Base-by-base conservation (phyloP, 1,140 invertebrate genomes). In the Bombus pyrosoma region DNA sequence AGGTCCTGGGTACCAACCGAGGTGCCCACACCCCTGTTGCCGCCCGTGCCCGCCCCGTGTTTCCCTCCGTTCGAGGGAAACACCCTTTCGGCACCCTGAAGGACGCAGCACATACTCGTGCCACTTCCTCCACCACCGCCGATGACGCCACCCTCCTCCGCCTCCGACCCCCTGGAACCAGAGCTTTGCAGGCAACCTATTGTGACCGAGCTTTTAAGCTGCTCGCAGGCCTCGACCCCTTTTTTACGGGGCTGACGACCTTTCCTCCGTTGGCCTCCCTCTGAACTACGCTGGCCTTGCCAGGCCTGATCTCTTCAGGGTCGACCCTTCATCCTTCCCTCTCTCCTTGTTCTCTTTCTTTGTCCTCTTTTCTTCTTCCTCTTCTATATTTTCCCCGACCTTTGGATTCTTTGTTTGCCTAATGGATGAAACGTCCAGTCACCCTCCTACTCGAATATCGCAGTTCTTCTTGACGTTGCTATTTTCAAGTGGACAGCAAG, bases 161-260 rank as follows among this genome's bases (percentile, higher is more conserved):
- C 91, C 89, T 89, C 90, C 92, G 88, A 90, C 92, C 91, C 92
- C 92, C 93, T 90, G 86, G 86, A 90, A 91, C 92, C 92, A 75
- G 89, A 91, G 88, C 93, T 94, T 91, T 94, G 93, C 90, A 94
- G 93, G 93, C 93, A 94, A 93, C 93, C 93, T 94, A 94, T 94
- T 90, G 93, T 94, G 93, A 91, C 89, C 83, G 88, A 86, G 91
- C 91, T 93, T 93, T 91, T 87, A 78, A 85, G 85, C 85, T 87
- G 84, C 83, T 81, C 85, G 86, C 90, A 88, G 91, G 89, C 86
- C 89, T 90, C 89, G 81, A 90, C 86, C 87, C 84, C 89, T 83
- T 78, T 83, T 71, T 69, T 76, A 72, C 76, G 82, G 87, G 89
- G 87, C 76, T 86, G 86, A 87, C 81, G 90, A 91, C 86, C 81